phyloP scores from a whole-genome alignment of 2,888 invertebrate species.

The Scaptomyza polygonia region DNA sequence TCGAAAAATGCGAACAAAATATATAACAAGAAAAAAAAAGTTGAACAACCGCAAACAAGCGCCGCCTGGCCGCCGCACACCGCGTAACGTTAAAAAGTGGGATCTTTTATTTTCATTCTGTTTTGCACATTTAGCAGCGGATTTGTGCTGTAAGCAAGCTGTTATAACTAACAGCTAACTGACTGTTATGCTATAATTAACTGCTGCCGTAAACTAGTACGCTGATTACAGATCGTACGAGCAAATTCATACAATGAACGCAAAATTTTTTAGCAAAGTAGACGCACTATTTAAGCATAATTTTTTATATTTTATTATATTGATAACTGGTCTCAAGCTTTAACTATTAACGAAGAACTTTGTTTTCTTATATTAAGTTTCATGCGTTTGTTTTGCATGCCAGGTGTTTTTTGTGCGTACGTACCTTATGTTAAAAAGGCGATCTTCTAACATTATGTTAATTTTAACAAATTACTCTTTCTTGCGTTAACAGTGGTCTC shows the following conservation, averaged over 20 bases:
- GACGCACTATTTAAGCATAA: too few species aligned
- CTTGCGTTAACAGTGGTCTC: slow-evolving; percentile 17
- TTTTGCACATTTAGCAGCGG: slow-evolving; percentile 37
- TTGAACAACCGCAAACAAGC: slow-evolving; percentile 54
- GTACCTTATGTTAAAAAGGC: background rate
- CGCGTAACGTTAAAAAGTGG: slow-evolving; percentile 55
- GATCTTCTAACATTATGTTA: slow-evolving; percentile 3
- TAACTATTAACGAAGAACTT: too few species aligned
- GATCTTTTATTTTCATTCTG: slow-evolving; percentile 37
- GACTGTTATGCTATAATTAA: slow-evolving; percentile 17
- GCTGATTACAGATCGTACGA: slow-evolving; percentile 18
- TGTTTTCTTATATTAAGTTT: background rate
- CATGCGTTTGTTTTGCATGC: background rate
- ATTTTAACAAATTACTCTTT: background rate
- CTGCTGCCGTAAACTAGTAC: slow-evolving; percentile 13
- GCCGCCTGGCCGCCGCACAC: slow-evolving; percentile 58
- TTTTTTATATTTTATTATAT: background rate
- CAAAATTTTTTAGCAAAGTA: too few species aligned
- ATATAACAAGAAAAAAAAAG: slow-evolving; percentile 28
- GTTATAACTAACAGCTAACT: slow-evolving; percentile 25
- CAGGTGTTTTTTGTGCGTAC: slow-evolving; percentile 12
- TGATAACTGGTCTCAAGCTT: too few species aligned
- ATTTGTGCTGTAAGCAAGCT: slow-evolving; percentile 28
- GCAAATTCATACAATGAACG: background rate
- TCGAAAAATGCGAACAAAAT: slow-evolving; percentile 35